phyloP scores from a whole-genome alignment of 2,113 vertebrate species.

The Trogon melanurus region DNA sequence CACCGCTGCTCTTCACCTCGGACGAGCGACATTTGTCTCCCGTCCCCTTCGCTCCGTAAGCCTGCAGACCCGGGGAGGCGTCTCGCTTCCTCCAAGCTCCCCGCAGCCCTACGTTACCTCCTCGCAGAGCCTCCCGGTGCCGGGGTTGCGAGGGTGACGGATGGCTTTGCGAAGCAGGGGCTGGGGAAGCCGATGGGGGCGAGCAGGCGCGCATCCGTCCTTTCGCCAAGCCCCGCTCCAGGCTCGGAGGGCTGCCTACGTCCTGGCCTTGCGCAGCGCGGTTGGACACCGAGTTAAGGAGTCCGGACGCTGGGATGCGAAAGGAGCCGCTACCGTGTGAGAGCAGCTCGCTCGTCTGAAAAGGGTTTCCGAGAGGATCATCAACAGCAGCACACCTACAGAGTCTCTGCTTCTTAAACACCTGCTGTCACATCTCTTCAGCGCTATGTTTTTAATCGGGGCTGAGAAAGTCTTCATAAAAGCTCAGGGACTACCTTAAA shows the following conservation, averaged over 20 bases:
- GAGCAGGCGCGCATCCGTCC: not conserved
- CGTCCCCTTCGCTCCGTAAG: not conserved
- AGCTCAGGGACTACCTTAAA: slow-evolving; percentile 47
- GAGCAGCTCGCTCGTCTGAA: not conserved
- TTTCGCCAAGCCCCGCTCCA: not conserved
- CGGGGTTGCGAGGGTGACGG: not conserved
- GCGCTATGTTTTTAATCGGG: not conserved
- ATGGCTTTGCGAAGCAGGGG: not conserved
- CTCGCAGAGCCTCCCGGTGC: not conserved
- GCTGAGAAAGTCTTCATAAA: not conserved
- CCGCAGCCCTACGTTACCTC: not conserved
- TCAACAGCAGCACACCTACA: fast-evolving
- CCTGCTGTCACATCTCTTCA: not conserved
- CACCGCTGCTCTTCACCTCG: slow-evolving; percentile 4
- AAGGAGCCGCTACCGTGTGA: not conserved
- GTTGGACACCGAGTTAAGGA: slow-evolving; percentile 13
- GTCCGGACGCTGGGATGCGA: fast-evolving
- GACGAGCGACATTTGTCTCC: not conserved
- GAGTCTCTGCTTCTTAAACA: not conserved
- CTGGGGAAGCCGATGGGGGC: not conserved
- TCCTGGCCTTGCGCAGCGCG: not conserved
- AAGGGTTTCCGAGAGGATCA: not conserved
- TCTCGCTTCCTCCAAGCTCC: not conserved
- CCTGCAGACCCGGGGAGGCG: not conserved
- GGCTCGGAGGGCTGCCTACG: not conserved